Percentiles rank a stretch among this genome's conserved stretches.
phyloP scores from a whole-genome alignment of 1,140 invertebrate genomes.

The Rhizoglyphus robini region DNA sequence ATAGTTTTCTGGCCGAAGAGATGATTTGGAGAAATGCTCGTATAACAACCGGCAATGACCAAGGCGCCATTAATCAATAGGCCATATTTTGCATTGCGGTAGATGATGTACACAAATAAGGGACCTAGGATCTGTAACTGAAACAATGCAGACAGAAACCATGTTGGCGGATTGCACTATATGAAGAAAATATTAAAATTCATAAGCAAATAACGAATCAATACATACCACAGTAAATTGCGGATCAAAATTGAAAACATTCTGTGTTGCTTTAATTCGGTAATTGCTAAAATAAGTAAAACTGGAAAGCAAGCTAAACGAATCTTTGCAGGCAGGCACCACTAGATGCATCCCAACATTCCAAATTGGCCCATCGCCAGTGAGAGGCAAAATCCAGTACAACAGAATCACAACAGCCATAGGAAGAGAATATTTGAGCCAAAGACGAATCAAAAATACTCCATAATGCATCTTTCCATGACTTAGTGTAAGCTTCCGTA shows the following conservation, averaged over 20 bases:
- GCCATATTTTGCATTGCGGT: background rate
- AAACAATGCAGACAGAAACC: slow-evolving; percentile 17
- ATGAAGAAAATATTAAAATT: background rate
- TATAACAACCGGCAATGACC: slow-evolving; percentile 2
- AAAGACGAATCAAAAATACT: slow-evolving; percentile 1
- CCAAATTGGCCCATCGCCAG: slow-evolving; percentile 17
- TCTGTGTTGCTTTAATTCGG: background rate
- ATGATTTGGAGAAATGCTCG: slow-evolving; percentile 15
- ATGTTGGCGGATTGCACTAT: slow-evolving; percentile 18
- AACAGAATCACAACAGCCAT: slow-evolving; percentile 13
- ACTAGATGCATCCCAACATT: slow-evolving; percentile 6
- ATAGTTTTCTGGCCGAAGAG: slow-evolving; percentile 6
- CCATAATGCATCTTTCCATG: slow-evolving; percentile 16
- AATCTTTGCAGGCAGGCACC: slow-evolving; percentile 2
- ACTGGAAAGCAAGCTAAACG: slow-evolving; percentile 9
- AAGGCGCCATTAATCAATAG: background rate
- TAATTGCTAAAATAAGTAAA: slow-evolving; percentile 17
- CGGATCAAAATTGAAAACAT: slow-evolving; percentile 17
- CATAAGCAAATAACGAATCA: background rate
- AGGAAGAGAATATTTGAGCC: slow-evolving; percentile 14
- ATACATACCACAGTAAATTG: slow-evolving; percentile 8
- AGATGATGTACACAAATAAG: background rate
- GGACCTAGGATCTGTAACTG: slow-evolving; percentile 12
- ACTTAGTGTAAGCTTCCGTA: background rate
- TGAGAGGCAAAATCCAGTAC: slow-evolving; percentile 3